Percentiles rank a stretch among this genome's conserved stretches.
Conservation (phyloP, 2,797 vertebrate species). For the Gallinago nigripennis region DNA sequence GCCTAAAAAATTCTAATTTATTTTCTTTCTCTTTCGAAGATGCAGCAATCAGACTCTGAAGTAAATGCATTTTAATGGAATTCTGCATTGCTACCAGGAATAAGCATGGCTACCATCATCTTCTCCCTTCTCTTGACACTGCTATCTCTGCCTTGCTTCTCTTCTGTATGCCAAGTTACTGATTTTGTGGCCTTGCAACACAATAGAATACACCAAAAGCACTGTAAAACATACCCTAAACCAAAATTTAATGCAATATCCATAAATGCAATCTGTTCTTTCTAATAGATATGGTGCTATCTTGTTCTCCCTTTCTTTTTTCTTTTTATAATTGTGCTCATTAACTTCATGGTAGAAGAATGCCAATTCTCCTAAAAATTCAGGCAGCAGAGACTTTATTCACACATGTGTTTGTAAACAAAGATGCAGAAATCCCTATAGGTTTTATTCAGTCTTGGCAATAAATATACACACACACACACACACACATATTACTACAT, state of each 20-base stretch:
- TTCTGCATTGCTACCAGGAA: constrained; percentile 1
- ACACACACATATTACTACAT: neutral
- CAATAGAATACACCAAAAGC: neutral
- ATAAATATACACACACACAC: neutral
- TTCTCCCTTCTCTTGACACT: neutral
- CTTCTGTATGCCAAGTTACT: neutral
- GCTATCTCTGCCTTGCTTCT: neutral
- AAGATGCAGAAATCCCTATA: neutral
- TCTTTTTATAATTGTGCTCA: neutral
- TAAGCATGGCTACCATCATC: neutral
- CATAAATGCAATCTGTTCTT: neutral
- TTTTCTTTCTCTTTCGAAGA: constrained; percentile 19
- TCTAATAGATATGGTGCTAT: neutral
- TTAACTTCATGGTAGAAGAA: neutral
- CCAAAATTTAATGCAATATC: neutral
- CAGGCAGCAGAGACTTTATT: neutral
- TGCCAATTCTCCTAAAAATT: constrained; percentile 19
- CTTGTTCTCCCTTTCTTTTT: neutral
- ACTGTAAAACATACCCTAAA: neutral
- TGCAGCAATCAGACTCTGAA: constrained; percentile 8
- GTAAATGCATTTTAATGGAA: constrained; percentile 17
- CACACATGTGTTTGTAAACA: constrained; percentile 22
- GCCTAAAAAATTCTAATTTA: neutral
- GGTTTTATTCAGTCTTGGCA: neutral
- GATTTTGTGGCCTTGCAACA: neutral